Evolutionary conservation across 2,888 invertebrate species (phyloP).

Genomic region (Epistrophe eligans): DNA sequence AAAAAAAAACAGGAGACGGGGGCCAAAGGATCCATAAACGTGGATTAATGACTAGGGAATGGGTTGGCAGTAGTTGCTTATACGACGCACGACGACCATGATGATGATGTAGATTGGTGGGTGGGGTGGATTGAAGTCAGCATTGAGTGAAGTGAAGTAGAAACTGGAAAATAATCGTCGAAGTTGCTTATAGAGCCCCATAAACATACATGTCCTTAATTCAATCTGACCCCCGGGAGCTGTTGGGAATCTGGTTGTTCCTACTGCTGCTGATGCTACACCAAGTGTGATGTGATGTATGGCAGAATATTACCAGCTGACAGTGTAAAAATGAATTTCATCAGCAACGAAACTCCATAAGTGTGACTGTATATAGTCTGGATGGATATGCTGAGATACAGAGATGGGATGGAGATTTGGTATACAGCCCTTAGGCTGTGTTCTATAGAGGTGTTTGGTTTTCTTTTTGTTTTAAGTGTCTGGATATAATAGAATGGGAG

Average conservation of each 20-base stretch:
- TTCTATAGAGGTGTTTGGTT: constrained; percentile 35
- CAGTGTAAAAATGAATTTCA: constrained; percentile 71
- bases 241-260: constrained; percentile 51
- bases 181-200: constrained; percentile 46
- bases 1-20: constrained; percentile 12
- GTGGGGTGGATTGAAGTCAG: constrained; percentile 1
- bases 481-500: constrained; percentile 26
- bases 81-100: constrained; percentile 18
- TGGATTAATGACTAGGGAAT: constrained; percentile 68
- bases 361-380: constrained; percentile 39
- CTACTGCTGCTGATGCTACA: constrained; percentile 39
- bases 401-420: background rate
- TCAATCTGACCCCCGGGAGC: constrained; percentile 76
- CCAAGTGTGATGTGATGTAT: constrained; percentile 56
- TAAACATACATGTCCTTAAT: constrained; percentile 75
- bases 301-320: constrained; percentile 62
- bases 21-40: constrained; percentile 55
- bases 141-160: background rate
- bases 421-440: constrained; percentile 37
- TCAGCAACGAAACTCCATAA: constrained; percentile 46
- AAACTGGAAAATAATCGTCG: constrained; percentile 33
- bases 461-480: constrained; percentile 12
- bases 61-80: constrained; percentile 16
- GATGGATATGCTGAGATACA: no score
- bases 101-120: constrained; percentile 14